phyloP scores from a whole-genome alignment of 2,888 invertebrate species.

The Pandemis corylana region DNA sequence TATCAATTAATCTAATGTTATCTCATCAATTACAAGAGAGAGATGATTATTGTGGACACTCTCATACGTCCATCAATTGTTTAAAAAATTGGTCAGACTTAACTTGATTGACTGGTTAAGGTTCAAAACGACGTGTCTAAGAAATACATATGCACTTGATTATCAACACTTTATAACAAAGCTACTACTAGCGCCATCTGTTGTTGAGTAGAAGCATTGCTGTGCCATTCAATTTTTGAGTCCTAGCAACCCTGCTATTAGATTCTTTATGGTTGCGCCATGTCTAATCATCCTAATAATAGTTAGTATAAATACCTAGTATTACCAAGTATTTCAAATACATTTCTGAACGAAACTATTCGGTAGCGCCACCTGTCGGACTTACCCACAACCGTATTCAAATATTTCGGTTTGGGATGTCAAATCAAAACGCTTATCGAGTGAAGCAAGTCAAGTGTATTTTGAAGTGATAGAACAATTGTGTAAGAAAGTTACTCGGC shows the following conservation, averaged over 20 bases:
- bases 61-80: no score
- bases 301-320: constrained; percentile 11
- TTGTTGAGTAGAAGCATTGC: background rate
- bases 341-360: constrained; percentile 45
- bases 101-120: no score
- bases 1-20: no score
- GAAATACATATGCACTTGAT: no score
- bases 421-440: constrained; percentile 68
- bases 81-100: no score
- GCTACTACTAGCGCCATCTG: constrained; percentile 1
- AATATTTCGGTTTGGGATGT: constrained; percentile 73
- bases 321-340: constrained; percentile 10
- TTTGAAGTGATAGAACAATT: constrained; percentile 3
- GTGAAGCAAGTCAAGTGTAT: constrained; percentile 43
- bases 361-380: constrained; percentile 57
- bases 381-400: constrained; percentile 60
- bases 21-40: no score
- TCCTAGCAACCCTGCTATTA: background rate
- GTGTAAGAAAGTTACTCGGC: constrained; percentile 2
- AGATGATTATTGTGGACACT: no score
- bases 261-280: background rate
- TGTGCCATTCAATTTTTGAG: background rate
- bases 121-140: no score
- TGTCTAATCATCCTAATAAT: background rate
- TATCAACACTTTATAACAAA: background rate